phyloP scores from a whole-genome alignment of 2,888 invertebrate genomes.

The Phortica okadai region DNA sequence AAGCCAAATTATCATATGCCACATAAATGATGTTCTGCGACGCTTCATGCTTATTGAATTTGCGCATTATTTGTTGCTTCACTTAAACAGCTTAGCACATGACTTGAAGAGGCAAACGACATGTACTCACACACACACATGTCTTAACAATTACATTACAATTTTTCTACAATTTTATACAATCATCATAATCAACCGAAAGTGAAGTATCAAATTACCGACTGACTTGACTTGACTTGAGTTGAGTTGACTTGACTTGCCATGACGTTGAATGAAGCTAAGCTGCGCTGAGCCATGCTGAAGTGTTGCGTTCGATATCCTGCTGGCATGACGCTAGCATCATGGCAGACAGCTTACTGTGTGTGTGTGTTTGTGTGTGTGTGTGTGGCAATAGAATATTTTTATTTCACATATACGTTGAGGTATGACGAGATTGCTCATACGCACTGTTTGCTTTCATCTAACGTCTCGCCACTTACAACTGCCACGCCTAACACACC shows the following conservation, averaged over 20 bases:
- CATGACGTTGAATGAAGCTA: neutral
- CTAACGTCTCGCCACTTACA: conserved; percentile 29
- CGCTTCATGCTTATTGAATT: neutral
- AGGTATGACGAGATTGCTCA: conserved; percentile 42
- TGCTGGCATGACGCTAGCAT: conserved; percentile 2
- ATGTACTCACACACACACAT: neutral
- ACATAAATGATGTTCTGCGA: neutral
- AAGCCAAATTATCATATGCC: conserved; percentile 1
- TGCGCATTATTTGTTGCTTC: neutral
- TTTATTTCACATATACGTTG: neutral
- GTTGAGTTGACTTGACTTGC: conserved; percentile 5
- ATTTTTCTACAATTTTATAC: conserved; percentile 66
- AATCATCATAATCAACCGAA: conserved; percentile 65
- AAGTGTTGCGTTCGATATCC: conserved; percentile 6
- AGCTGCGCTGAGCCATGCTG: neutral
- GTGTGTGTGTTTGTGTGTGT: neutral
- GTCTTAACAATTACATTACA: conserved; percentile 64
- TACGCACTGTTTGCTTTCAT: conserved; percentile 41
- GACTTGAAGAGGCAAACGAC: too few relatives aligned
- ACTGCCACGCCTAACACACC: neutral
- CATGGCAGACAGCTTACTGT: neutral
- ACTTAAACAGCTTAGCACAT: neutral
- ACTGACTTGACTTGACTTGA: conserved; percentile 21
- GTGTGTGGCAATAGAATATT: neutral
- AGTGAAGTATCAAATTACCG: conserved; percentile 71